Evolutionary conservation across 92 coral and sea anemone genomes (phyloP), one percentile per base, ranked within the genome.

Genomic region (Micromussa lordhowensis): DNA sequence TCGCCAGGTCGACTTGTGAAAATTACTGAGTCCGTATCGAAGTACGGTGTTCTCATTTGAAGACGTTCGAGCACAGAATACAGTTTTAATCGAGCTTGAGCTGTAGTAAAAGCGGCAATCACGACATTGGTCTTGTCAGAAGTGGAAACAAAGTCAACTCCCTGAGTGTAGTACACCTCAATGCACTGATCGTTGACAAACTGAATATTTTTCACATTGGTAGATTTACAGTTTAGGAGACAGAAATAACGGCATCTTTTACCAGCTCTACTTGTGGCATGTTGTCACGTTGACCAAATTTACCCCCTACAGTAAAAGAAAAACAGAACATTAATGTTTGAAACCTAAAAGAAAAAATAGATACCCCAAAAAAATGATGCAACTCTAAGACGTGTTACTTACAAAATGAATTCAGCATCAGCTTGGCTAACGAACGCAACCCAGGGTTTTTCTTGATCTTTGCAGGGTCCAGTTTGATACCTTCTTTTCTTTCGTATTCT

Each of bases 241-340:
- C 82, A 75, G 72, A 93, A 93, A 54, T 90, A 90, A 0, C 86
- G 61, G 89, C 75, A 38, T 86, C 95, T 61, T 68, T 90, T 12
- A 90, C 84, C 30, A 87, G 70, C 55, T n/a, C n/a, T n/a, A n/a
- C n/a, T n/a, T n/a, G n/a, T n/a, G n/a, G n/a, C n/a, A n/a, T n/a
- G n/a, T n/a, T n/a, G n/a, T n/a, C n/a, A n/a, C n/a, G n/a, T n/a
- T n/a, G n/a, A n/a, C n/a, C n/a, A n/a, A n/a, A n/a, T n/a, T n/a
- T n/a, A n/a, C n/a, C n/a, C n/a, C n/a, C n/a, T n/a, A n/a, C n/a
- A n/a, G n/a, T n/a, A n/a, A n/a, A n/a, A n/a, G n/a, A n/a, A n/a
- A n/a, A n/a, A n/a, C n/a, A n/a, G n/a, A n/a, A n/a, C n/a, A n/a
- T n/a, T n/a, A n/a, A n/a, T n/a, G n/a, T n/a, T n/a, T n/a, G n/a